A percentile compares a stretch with the other conserved stretches of the same genome.
These are phyloP conservation scores for Momotus momota DNA, from an alignment of 2,797 vertebrate genomes.

Conservation along the genomic window DNA sequence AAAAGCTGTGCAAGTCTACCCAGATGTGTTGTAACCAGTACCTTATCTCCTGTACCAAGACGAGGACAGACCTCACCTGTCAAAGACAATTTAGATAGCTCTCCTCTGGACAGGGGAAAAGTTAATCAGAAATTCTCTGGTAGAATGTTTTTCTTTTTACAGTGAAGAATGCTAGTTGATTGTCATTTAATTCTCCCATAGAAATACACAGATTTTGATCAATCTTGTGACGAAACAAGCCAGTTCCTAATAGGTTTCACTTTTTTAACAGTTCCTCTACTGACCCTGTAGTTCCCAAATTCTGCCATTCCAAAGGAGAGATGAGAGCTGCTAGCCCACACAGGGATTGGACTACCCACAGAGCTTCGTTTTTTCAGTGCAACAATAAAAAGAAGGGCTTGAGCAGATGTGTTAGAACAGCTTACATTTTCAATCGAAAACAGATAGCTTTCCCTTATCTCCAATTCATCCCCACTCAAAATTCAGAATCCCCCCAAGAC, in stretches of 20 bases:
- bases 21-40: constrained; percentile 10
- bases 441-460: not conserved
- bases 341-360: not conserved
- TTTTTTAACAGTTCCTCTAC: not conserved
- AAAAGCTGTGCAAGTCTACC: constrained; percentile 35
- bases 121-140: constrained; percentile 31
- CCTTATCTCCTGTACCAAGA: constrained; percentile 51
- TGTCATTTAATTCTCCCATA: not conserved
- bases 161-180: not conserved
- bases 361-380: not conserved
- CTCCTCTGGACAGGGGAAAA: constrained; percentile 24
- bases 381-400: not conserved
- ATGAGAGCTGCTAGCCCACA: not conserved
- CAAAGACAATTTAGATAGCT: constrained; percentile 50
- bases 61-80: constrained; percentile 50
- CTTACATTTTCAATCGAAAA: not conserved
- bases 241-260: not conserved
- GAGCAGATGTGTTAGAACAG: not conserved
- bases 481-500: not conserved
- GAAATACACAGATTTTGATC: constrained; percentile 1
- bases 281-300: not conserved
- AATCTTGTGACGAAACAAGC: not conserved
- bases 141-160: constrained; percentile 4
- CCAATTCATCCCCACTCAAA: not conserved
- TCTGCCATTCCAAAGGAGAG: not conserved